phyloP scores from a whole-genome alignment of 2,797 vertebrate genomes.

The Propithecus perrieri region DNA sequence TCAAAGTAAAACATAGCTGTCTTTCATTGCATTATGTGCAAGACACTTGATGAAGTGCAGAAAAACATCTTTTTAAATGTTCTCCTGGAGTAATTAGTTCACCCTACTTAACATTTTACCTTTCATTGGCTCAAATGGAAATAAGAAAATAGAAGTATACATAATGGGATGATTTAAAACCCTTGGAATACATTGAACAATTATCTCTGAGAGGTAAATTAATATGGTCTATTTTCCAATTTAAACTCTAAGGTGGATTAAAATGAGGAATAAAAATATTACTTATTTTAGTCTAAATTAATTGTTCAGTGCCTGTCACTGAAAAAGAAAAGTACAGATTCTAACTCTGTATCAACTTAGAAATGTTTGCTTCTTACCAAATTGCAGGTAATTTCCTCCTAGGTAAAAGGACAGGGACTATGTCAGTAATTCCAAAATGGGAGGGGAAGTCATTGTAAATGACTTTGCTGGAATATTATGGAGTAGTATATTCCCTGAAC shows the following conservation, averaged over 20 bases:
- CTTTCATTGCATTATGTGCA: neutral
- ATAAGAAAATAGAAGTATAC: constrained; percentile 44
- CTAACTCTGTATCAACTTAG: neutral
- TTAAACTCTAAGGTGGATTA: constrained; percentile 27
- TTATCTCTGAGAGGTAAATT: constrained; percentile 33
- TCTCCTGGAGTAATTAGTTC: constrained; percentile 26
- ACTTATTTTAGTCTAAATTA: constrained; percentile 44
- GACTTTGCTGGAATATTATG: neutral
- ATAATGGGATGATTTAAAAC: constrained; percentile 35
- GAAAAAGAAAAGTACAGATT: neutral
- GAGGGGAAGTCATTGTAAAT: neutral
- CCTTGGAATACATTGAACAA: constrained; percentile 50
- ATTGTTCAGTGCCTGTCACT: neutral
- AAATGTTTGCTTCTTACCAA: neutral
- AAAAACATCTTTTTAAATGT: constrained; percentile 5
- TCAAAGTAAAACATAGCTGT: neutral
- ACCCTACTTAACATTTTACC: constrained; percentile 34
- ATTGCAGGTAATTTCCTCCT: neutral
- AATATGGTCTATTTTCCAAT: constrained; percentile 29
- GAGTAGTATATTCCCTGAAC: neutral
- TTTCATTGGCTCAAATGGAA: constrained; percentile 34
- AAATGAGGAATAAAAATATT: constrained; percentile 47
- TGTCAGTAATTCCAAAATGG: neutral
- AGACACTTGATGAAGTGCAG: neutral
- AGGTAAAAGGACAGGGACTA: neutral